Evolutionary conservation across 2,113 vertebrate genomes (phyloP).

Genomic region (Pyxicephalus adspersus): DNA sequence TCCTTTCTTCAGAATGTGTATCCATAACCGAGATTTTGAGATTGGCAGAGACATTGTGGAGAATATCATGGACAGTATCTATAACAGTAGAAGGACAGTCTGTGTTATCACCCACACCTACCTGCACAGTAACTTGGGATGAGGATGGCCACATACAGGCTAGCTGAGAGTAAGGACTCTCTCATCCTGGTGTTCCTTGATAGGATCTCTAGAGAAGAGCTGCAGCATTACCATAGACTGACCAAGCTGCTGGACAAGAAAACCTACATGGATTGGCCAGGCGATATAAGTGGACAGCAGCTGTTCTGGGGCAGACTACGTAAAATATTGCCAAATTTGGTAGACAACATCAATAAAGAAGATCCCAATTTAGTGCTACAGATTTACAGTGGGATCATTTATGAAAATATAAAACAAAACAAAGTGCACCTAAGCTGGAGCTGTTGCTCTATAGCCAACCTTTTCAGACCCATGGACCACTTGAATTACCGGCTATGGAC

Average conservation of each 20-base stretch:
- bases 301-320: conserved; percentile 62
- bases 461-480: no score
- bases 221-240: conserved; percentile 60
- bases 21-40: conserved; percentile 64
- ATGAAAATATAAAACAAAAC: no score
- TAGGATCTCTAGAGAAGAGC: conserved; percentile 61
- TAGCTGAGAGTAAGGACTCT: conserved; percentile 57
- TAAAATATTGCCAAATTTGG: conserved; percentile 48
- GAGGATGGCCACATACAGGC: conserved; percentile 58
- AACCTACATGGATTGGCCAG: conserved; percentile 63
- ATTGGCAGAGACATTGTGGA: conserved; percentile 65
- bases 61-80: conserved; percentile 62
- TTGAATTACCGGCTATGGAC: no score
- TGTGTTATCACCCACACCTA: conserved; percentile 62
- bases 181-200: conserved; percentile 64
- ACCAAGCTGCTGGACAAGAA: conserved; percentile 58
- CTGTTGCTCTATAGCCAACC: background rate
- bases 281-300: conserved; percentile 48
- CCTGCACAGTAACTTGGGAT: conserved; percentile 63
- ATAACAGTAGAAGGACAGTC: conserved; percentile 59
- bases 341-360: no score
- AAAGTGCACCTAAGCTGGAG: no score
- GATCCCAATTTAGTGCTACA: no score
- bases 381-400: no score
- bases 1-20: conserved; percentile 57